Evolutionary conservation across 2,888 invertebrate genomes (phyloP).

Genomic region (Himalopsyche kuldschensis): DNA sequence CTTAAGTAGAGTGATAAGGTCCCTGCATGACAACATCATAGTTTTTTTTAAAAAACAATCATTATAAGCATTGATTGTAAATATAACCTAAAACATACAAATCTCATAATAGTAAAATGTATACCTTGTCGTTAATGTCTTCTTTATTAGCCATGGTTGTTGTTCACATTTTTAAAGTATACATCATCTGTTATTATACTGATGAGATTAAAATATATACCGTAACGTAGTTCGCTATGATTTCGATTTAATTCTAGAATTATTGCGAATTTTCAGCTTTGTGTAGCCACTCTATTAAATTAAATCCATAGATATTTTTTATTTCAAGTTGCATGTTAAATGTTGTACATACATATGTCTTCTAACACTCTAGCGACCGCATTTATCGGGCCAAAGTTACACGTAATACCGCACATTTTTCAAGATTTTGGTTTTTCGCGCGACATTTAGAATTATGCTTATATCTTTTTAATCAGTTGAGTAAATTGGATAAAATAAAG

Average conservation of each 20-base stretch:
- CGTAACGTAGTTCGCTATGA: neutral
- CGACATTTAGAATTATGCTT: no score
- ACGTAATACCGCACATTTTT: no score
- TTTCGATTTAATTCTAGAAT: neutral
- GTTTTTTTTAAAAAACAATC: neutral
- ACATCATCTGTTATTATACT: neutral
- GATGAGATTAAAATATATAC: neutral
- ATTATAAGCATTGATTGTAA: neutral
- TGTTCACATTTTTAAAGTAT: neutral
- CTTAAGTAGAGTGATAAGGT: neutral
- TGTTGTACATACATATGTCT: no score
- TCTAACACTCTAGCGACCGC: no score
- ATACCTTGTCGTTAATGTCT: conserved; percentile 16
- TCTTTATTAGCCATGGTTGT: conserved; percentile 11
- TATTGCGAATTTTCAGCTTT: neutral
- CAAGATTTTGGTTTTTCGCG: no score
- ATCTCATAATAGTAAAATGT: neutral
- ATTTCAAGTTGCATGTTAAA: no score
- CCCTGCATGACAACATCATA: neutral
- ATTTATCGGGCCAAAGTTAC: no score
- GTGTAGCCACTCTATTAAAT: no score
- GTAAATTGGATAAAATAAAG: no score
- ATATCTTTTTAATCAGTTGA: no score
- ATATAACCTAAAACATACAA: conserved; percentile 2
- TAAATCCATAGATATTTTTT: no score